A percentile compares a stretch with the other conserved stretches of the same genome.
phyloP scores from a whole-genome alignment of 2,888 invertebrate genomes.

The Hemithea aestivaria region DNA sequence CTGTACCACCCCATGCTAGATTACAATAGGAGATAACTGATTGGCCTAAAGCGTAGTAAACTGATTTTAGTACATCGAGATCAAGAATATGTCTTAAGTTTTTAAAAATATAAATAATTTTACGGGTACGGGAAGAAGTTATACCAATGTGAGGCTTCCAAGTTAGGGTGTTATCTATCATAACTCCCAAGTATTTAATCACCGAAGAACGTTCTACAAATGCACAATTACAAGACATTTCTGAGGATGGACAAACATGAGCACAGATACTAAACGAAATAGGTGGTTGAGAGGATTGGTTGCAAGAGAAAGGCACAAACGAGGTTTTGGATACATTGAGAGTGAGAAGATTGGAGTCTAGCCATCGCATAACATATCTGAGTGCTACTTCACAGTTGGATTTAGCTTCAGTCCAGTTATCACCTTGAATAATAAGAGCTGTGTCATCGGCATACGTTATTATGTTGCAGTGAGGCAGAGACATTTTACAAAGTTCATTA shows the following conservation, averaged over 20 bases:
- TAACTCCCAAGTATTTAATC: slow-evolving; percentile 1
- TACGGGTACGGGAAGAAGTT: background rate
- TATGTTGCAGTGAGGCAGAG: background rate
- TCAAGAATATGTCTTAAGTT: slow-evolving; percentile 1
- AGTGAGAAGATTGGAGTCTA: background rate
- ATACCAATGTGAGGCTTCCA: slow-evolving; percentile 7
- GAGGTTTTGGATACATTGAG: slow-evolving; percentile 8
- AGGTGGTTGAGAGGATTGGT: background rate
- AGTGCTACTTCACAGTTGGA: slow-evolving; percentile 6
- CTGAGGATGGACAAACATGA: too few relatives aligned
- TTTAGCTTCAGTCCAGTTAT: slow-evolving; percentile 4
- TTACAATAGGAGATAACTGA: slow-evolving; percentile 3
- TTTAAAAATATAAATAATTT: slow-evolving; percentile 3
- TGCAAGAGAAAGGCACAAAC: slow-evolving; percentile 1
- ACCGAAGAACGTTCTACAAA: slow-evolving; percentile 9
- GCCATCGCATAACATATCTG: slow-evolving; percentile 5
- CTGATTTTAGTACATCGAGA: background rate
- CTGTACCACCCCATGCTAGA: background rate
- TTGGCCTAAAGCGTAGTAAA: slow-evolving; percentile 4
- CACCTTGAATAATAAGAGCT: slow-evolving; percentile 10
- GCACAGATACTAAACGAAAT: too few relatives aligned
- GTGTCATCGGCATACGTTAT: slow-evolving; percentile 15
- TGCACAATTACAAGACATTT: background rate
- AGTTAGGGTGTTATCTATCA: too few relatives aligned
- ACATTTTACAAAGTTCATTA: too few relatives aligned